phyloP scores from a whole-genome alignment of 1,140 invertebrate genomes.

The Drosophila insularis region DNA sequence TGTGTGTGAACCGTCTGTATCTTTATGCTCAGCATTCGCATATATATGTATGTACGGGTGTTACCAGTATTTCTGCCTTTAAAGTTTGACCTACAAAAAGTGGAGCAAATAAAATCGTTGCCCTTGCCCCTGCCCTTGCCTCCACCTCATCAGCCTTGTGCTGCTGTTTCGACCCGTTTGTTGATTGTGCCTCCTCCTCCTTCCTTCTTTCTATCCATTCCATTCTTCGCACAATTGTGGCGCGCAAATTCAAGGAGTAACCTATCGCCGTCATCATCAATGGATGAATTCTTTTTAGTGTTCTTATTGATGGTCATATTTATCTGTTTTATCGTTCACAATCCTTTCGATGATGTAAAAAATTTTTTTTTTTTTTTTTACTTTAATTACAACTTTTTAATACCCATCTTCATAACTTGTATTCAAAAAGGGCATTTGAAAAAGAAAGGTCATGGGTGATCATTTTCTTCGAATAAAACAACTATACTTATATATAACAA shows the following conservation, averaged over 20 bases:
- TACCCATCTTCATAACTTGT: not conserved
- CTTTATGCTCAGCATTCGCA: slow-evolving; percentile 31
- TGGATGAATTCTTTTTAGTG: not conserved
- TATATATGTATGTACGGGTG: slow-evolving; percentile 26
- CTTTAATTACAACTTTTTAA: slow-evolving; percentile 1
- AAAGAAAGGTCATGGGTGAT: not conserved
- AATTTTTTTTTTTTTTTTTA: not conserved
- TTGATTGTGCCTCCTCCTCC: not conserved
- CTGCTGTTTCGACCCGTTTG: not conserved
- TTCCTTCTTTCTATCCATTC: not conserved
- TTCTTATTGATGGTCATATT: not conserved
- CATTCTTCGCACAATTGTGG: not conserved
- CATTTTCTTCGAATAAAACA: no score
- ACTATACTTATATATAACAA: no score
- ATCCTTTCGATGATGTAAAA: not conserved
- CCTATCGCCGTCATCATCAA: not conserved
- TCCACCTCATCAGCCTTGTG: not conserved
- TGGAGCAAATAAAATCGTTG: slow-evolving; percentile 51
- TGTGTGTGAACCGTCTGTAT: slow-evolving; percentile 17
- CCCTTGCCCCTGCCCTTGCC: slow-evolving; percentile 8
- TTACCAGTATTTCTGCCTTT: slow-evolving; percentile 36
- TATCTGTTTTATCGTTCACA: not conserved
- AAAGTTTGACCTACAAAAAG: slow-evolving; percentile 70
- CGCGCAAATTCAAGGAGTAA: not conserved
- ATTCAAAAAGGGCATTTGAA: not conserved